Conservation (phyloP, 2,888 invertebrate species). For the Phengaris arion region DNA sequence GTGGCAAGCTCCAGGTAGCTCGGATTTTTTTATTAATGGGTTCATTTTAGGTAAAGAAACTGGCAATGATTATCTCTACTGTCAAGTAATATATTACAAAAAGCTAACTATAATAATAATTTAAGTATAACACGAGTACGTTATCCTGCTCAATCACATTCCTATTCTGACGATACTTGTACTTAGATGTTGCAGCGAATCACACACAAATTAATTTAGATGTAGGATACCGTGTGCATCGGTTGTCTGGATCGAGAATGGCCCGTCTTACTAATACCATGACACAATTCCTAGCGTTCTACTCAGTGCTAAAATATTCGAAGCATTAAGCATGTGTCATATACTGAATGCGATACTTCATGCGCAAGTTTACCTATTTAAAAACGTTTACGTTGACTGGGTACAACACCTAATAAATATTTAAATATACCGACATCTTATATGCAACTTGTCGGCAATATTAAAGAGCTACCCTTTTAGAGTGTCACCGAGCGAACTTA, state of each 20-base stretch:
- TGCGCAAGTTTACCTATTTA: neutral
- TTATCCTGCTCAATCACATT: no score
- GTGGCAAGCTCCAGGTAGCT: no score
- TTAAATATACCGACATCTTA: neutral
- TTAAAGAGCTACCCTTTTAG: constrained; percentile 5
- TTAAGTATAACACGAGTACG: no score
- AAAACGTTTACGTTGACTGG: neutral
- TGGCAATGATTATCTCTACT: no score
- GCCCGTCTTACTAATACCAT: constrained; percentile 14
- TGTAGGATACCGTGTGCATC: neutral
- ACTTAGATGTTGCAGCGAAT: no score
- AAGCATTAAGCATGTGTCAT: neutral
- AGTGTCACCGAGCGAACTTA: neutral
- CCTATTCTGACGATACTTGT: no score
- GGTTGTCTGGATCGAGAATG: neutral
- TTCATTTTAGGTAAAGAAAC: no score
- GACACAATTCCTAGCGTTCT: constrained; percentile 2
- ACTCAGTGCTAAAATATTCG: constrained; percentile 6
- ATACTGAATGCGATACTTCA: neutral
- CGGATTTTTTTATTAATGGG: no score
- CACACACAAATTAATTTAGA: neutral
- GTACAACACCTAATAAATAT: neutral
- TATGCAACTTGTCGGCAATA: neutral
- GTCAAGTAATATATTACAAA: no score
- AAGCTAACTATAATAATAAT: no score